Evolutionary conservation across 2,113 vertebrate genomes (phyloP).

Genomic region (Carassius gibelio): DNA sequence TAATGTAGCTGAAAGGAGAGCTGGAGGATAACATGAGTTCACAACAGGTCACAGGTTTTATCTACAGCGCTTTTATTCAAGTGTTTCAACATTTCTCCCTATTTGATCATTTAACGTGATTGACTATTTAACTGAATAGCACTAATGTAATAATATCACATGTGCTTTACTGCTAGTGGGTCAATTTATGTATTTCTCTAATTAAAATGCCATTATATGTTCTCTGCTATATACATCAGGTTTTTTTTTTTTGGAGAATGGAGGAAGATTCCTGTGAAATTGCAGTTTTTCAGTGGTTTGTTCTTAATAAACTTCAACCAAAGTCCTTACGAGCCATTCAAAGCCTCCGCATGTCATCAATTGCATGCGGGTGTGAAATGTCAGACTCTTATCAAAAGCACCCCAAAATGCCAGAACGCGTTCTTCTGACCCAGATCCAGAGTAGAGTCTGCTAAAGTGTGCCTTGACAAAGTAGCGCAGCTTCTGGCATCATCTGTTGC

Average conservation of each 20-base stretch:
- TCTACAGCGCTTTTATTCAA: background rate
- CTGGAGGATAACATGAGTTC: background rate
- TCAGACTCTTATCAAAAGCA: background rate
- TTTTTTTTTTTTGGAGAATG: background rate
- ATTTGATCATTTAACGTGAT: background rate
- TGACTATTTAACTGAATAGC: background rate
- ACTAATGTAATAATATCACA: background rate
- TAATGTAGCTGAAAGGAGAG: background rate
- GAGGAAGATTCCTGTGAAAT: background rate
- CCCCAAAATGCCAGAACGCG: background rate
- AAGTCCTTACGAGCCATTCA: background rate
- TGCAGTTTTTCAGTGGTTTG: background rate
- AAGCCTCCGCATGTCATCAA: background rate
- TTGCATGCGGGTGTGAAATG: background rate
- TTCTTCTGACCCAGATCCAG: slow-evolving; percentile 20
- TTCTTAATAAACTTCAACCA: background rate
- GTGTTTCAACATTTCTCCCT: background rate
- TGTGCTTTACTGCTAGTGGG: background rate
- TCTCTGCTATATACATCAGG: background rate
- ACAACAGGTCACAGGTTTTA: background rate
- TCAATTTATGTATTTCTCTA: background rate
- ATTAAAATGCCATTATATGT: background rate
- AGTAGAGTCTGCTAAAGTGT: background rate
- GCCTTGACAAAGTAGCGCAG: background rate
- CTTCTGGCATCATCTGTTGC: slow-evolving; percentile 16